Base-by-base conservation (phyloP, 2,888 invertebrate genomes). In the Rhamnusium bicolor region DNA sequence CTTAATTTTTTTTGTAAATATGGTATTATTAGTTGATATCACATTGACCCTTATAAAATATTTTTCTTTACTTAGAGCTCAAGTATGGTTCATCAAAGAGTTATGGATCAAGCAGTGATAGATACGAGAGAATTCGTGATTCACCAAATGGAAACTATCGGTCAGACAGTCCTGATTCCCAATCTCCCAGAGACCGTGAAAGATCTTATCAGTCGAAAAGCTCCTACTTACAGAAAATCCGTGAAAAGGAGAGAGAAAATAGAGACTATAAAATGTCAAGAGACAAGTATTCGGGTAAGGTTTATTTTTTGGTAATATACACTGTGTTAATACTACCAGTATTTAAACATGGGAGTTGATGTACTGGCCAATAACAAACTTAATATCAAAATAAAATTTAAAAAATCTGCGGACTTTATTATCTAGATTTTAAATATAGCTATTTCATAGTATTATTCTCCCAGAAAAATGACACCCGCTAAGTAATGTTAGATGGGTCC, bases 191-290 rank as follows among this genome's bases (percentile, higher is more conserved):
- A 86, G 92, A 93, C 81, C 91, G 93, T 87, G 90, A 92, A 79
- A 89, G 91, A 79, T 79, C 91, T 75, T 91, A 91, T 82, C 89
- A 89, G 86, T 92, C 93, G 84, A 93, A 94, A 89, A 91, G 90
- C 90, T 90, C 91, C 86, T 92, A 92, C 87, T 87, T 92, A 86
- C 92, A 91, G 88, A 92, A 92, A 90, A 90, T 90, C 87, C 90
- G 92, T 85, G 92, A 92, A 88, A 94, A 94, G 93, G 96, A 96
- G 93, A 95, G 96, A 92, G 95, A 92, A 90, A 91, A 94, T 90
- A 93, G 95, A 92, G 95, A 96, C 93, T 94, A 94, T 90, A 95
- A 95, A 91, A 91, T 92, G 90, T 92, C 93, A 90, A 94, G 95
- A 90, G 95, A 95, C 91, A 95, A 95, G 92, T 95, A 95, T 93